Evolutionary conservation across 2,888 invertebrate species (phyloP), one percentile per base, ranked within the genome.

Genomic region (Drosophila histrio): DNA sequence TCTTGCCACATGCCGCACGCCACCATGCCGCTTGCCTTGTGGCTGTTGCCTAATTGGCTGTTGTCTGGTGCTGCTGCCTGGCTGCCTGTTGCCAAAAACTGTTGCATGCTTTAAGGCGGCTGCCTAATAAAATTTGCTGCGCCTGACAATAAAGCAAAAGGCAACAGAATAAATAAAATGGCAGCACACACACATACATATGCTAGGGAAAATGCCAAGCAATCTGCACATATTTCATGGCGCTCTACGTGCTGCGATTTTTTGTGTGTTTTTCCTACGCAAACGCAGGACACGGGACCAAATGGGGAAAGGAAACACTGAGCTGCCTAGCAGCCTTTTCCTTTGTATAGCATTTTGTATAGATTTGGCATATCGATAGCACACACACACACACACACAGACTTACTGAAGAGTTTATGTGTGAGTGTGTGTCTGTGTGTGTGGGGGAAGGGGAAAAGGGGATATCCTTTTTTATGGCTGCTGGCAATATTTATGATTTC

Each of bases 401-500:
- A 17, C 26, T 22, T 5, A 17, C 36, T 11, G 22, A n/a, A n/a
- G n/a, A 6, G 50, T 22, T 34, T 3, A 26, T 22, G 49, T 5
- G n/a, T 4, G 8, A 19, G 7, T 19, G 3, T 15, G 32, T 15
- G 53, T 60, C 49, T 60, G 50, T 26, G 19, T 36, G 21, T 15
- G 21, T 8, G 19, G 6, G 21, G 2, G 5, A 3, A 30, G 28
- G 28, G 28, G 2, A n/a, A 1, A 30, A 3, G 44, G 30, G 24
- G 15, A 34, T 39, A 72, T 65, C 62, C 54, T 36, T 86, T 83
- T 87, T 87, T 87, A 87, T 87, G 86, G 83, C 86, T 85, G 63
- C 80, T 62, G 83, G 81, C 86, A 69, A 85, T 71, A 82, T 87
- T 87, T 82, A 87, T 82, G 82, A 83, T 85, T 82, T 77, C 83